phyloP scores from a whole-genome alignment of 1,140 invertebrate genomes.

The Lamellibrachia luymesi region DNA sequence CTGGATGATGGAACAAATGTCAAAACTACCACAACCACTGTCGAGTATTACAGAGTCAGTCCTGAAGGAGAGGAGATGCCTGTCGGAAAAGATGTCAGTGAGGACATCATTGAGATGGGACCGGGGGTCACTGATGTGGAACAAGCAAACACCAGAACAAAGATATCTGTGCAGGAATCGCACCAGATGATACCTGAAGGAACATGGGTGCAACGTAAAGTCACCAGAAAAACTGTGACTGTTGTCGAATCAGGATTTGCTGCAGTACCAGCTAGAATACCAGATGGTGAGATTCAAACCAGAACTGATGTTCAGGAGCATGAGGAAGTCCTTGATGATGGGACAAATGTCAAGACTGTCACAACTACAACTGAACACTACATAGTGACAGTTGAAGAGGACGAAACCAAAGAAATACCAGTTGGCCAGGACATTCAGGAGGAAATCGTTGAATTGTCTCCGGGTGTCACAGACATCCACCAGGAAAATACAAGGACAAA shows the following conservation, averaged over 20 bases:
- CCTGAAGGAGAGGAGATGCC: constrained; percentile 10
- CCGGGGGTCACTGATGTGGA: constrained; percentile 16
- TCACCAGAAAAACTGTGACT: constrained; percentile 3
- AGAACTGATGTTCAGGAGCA: constrained; percentile 43
- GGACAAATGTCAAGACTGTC: constrained; percentile 41
- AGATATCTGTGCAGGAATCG: constrained; percentile 23
- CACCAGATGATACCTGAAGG: constrained; percentile 25
- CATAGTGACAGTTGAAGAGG: constrained; percentile 15
- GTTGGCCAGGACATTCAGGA: constrained; percentile 23
- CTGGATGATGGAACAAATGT: constrained; percentile 24
- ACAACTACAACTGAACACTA: constrained; percentile 33
- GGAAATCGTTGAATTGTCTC: constrained; percentile 18
- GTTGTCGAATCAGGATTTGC: not conserved
- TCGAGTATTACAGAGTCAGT: not conserved
- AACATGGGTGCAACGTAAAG: constrained; percentile 25
- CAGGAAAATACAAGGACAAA: constrained; percentile 9
- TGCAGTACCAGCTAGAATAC: not conserved
- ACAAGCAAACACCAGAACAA: constrained; percentile 20
- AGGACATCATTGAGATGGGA: constrained; percentile 23
- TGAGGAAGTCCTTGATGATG: constrained; percentile 40
- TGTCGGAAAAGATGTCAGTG: constrained; percentile 21
- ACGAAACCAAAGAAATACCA: constrained; percentile 1
- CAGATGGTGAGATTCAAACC: constrained; percentile 42
- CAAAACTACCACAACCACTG: constrained; percentile 15
- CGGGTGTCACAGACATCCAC: constrained; percentile 13